Conservation (phyloP, 2,797 vertebrate species). For the Acrossocheilus fasciatus region DNA sequence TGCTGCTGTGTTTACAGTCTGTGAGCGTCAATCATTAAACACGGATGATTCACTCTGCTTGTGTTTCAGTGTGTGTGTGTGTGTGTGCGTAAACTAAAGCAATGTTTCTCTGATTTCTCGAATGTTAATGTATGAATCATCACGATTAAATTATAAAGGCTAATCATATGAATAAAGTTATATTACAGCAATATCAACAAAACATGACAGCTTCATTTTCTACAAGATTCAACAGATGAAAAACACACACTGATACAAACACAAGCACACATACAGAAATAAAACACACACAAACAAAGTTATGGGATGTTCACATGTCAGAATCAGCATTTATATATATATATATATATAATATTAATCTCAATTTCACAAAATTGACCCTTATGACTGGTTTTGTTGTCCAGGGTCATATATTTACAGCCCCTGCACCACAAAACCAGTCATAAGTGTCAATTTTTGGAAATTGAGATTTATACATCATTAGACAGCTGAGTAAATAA, state of each 20-base stretch:
- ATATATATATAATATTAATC: no score
- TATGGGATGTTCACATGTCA: not conserved
- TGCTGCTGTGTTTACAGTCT: not conserved
- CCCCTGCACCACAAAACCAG: no score
- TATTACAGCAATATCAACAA: slow-evolving; percentile 14
- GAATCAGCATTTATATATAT: not conserved
- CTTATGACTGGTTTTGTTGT: no score
- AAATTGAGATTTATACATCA: no score
- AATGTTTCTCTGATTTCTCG: not conserved
- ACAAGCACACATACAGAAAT: not conserved
- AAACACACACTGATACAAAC: not conserved
- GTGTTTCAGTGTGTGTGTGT: not conserved
- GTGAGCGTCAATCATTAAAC: not conserved
- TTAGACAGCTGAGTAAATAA: no score
- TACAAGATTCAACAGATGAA: not conserved
- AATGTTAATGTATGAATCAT: not conserved
- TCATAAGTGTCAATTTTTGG: no score
- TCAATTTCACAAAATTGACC: no score
- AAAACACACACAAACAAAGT: not conserved
- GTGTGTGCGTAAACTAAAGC: not conserved
- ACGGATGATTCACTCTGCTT: not conserved
- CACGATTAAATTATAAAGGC: not conserved
- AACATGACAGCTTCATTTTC: not conserved
- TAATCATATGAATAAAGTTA: slow-evolving; percentile 13
- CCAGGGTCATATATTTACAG: no score